A percentile compares a stretch with the other conserved stretches of the same genome.
These are phyloP conservation scores for Sinhomidia bicolor DNA, from an alignment of 2,888 invertebrate species.

Conservation along the genomic window DNA sequence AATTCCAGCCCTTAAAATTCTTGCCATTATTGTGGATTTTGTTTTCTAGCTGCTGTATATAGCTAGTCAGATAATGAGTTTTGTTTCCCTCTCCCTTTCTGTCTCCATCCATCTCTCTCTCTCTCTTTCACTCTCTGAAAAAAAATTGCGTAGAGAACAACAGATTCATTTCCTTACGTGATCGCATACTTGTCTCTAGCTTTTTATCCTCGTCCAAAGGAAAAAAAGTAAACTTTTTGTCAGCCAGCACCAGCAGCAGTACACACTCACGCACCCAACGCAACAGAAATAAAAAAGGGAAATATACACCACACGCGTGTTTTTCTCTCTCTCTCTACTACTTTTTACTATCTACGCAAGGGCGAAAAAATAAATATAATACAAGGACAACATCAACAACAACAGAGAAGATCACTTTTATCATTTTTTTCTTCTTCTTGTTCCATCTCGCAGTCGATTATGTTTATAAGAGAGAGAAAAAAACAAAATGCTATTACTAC, in stretches of 20 bases:
- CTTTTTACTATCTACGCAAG: conserved; percentile 28
- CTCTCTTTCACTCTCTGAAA: no score
- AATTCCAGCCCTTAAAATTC: no score
- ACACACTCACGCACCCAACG: neutral
- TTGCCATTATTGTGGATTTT: neutral
- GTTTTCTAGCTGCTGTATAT: neutral
- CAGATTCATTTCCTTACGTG: conserved; percentile 42
- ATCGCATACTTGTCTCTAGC: conserved; percentile 1
- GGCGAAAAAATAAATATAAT: neutral
- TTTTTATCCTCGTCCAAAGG: neutral
- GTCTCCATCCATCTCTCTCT: no score
- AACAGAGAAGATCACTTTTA: conserved; percentile 18
- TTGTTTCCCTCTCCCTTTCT: conserved; percentile 16
- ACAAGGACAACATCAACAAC: neutral
- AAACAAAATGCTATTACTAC: neutral
- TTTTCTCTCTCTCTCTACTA: conserved; percentile 30
- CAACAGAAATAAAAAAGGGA: neutral
- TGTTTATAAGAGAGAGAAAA: neutral
- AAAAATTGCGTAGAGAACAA: conserved; percentile 4
- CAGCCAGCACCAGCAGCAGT: neutral
- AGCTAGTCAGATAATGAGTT: conserved; percentile 2
- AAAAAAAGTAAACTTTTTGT: neutral
- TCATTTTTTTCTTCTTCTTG: conserved; percentile 1
- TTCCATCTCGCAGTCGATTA: neutral
- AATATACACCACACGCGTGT: neutral